Conservation (phyloP, 2,113 vertebrate species). For the Tringa solitaria region DNA sequence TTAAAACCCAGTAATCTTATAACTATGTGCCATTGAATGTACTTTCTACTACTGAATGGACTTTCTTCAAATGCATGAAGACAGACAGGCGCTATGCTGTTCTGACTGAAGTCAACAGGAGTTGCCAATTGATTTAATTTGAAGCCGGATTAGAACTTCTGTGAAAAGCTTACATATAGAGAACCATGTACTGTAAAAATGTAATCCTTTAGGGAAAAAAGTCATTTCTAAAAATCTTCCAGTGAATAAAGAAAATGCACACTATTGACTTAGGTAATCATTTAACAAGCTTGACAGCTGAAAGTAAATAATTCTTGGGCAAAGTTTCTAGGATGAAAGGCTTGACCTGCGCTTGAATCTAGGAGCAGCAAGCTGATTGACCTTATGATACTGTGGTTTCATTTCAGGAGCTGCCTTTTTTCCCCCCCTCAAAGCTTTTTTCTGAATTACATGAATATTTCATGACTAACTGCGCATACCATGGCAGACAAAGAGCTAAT, state of each 20-base stretch:
- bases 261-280: slow-evolving; percentile 14
- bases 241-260: not conserved
- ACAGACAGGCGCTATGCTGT: not conserved
- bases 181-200: slow-evolving; percentile 34
- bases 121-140: not conserved
- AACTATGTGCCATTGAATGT: not conserved
- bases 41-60: slow-evolving; percentile 16
- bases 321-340: slow-evolving; percentile 54
- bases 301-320: slow-evolving; percentile 29
- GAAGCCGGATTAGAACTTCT: not conserved
- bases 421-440: not conserved
- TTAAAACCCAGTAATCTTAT: not conserved
- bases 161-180: slow-evolving; percentile 27
- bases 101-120: slow-evolving; percentile 8
- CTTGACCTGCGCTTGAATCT: not conserved
- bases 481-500: slow-evolving; percentile 60
- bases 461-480: slow-evolving; percentile 12
- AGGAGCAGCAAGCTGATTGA: not conserved
- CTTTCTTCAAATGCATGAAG: not conserved
- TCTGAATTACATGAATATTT: slow-evolving; percentile 55
- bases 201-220: not conserved
- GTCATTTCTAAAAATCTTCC: not conserved
- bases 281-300: slow-evolving; percentile 36
- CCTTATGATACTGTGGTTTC: not conserved
- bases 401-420: not conserved